A percentile compares a stretch with the other conserved stretches of the same genome.
Evolutionary conservation across 2,888 invertebrate species (phyloP).

Genomic region (Stegana nigrithorax): DNA sequence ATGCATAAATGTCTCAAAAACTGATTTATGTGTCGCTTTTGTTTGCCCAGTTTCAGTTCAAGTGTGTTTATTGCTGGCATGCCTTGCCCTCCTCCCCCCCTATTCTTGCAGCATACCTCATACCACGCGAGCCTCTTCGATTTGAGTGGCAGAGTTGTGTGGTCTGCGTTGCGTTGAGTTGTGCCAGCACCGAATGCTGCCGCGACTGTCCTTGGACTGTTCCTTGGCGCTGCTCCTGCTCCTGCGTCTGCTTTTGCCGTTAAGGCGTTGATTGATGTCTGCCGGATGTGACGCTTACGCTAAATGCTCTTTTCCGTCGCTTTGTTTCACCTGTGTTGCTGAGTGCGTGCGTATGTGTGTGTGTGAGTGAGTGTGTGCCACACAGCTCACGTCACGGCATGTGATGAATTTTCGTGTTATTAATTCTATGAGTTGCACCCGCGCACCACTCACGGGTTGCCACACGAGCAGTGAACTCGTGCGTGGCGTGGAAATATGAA

Average conservation of each 20-base stretch:
- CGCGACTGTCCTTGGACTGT: too few relatives aligned
- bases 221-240: too few relatives aligned
- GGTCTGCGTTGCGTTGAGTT: too few relatives aligned
- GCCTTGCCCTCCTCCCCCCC: too few relatives aligned
- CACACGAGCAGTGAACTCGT: too few relatives aligned
- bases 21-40: constrained; percentile 8
- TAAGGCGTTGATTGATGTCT: constrained; percentile 15
- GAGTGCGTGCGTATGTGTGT: not conserved
- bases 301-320: constrained; percentile 8
- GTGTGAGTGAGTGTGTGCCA: not conserved
- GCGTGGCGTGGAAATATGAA: too few relatives aligned
- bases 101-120: too few relatives aligned
- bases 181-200: too few relatives aligned
- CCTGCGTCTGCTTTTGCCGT: too few relatives aligned
- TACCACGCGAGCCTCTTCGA: too few relatives aligned
- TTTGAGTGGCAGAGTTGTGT: too few relatives aligned
- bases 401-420: constrained; percentile 8
- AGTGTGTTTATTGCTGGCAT: too few relatives aligned
- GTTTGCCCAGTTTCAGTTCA: not conserved
- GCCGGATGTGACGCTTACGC: constrained; percentile 16
- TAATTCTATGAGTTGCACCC: constrained; percentile 11
- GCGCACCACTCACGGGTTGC: not conserved
- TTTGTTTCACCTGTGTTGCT: not conserved
- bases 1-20: constrained; percentile 15
- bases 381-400: not conserved